Conservation (phyloP, 53 echinoderm and acorn worm genomes). For the Mesocentrotus franciscanus region DNA sequence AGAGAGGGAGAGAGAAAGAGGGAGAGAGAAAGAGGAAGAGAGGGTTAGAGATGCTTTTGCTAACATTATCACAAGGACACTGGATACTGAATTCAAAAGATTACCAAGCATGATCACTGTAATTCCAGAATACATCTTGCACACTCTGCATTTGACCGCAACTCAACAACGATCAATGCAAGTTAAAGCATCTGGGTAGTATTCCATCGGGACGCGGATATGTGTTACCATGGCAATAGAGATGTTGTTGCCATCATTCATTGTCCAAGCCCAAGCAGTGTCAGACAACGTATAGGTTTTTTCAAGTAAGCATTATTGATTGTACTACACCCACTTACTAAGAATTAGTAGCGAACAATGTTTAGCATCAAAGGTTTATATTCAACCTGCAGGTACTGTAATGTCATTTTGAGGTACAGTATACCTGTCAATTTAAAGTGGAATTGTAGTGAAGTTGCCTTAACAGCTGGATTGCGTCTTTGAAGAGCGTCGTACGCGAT, state of each 20-base stretch:
- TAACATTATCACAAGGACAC: conserved; percentile 31
- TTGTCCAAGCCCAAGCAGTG: conserved; percentile 29
- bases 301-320: conserved; percentile 39
- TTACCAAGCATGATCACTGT: background rate
- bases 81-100: background rate
- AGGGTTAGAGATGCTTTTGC: background rate
- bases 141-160: background rate
- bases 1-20: background rate
- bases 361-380: background rate
- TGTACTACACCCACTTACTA: background rate
- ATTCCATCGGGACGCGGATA: conserved; percentile 37
- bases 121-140: background rate
- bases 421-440: background rate
- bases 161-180: conserved; percentile 38
- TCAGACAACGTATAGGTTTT: background rate
- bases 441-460: background rate
- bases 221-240: conserved; percentile 39
- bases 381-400: background rate
- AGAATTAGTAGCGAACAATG: background rate
- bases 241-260: conserved; percentile 53
- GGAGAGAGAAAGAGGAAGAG: background rate
- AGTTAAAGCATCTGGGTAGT: conserved; percentile 32
- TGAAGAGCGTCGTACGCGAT: too few species aligned
- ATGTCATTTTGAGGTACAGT: background rate
- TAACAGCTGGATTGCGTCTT: too few species aligned